Evolutionary conservation across 2,113 vertebrate genomes (phyloP), one percentile per base, ranked within the genome.

Genomic region (Grammomys surdaster): DNA sequence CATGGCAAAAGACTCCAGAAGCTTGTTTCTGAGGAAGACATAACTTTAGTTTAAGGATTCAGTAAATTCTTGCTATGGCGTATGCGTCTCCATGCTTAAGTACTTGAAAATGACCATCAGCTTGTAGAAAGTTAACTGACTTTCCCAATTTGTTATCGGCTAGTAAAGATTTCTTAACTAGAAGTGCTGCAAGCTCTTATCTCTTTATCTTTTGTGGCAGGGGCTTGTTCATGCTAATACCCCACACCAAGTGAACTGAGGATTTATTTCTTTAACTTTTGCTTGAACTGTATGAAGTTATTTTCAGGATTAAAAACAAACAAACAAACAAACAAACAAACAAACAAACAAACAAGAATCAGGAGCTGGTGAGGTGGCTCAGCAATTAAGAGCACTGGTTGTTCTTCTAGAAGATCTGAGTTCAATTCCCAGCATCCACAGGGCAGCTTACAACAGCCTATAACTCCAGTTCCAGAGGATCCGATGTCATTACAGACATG

Each of bases 161-260:
- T 90, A 90, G 46, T 88, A 46, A 73, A 80, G 76, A 48, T 81
- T 91, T 93, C 60, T 17, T 86, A 40, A 91, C 5, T 36, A 77
- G 12, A 72, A 94, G 9, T 65, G 31, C 26, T 11, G 20, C 40
- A 6, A 85, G 88, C 60, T 69, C 46, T 78, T 10, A 51, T 11
- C 54, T 10, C 33, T 11, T 78, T 19, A 51, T 48, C 9, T 80
- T 24, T 54, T 56, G 20, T 56, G 75, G 46, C 4, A 17, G 7
- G 9, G 28, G 26, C 60, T 56, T 54, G 7, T 16, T 19, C 10
- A 70, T 8, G 2, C 0, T 13, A 31, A 46, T 40, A 65, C 24
- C 20, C 36, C 36, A 26, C 36, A 51, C 10, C 54, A n/a, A 33
- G 24, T 24, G 54, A 60, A 40, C 3, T 65, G 17, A 26, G 31